A percentile compares a stretch with the other conserved stretches of the same genome.
Evolutionary conservation across 2,797 vertebrate species (phyloP).

Genomic region (Oryzias dopingdopingensis): DNA sequence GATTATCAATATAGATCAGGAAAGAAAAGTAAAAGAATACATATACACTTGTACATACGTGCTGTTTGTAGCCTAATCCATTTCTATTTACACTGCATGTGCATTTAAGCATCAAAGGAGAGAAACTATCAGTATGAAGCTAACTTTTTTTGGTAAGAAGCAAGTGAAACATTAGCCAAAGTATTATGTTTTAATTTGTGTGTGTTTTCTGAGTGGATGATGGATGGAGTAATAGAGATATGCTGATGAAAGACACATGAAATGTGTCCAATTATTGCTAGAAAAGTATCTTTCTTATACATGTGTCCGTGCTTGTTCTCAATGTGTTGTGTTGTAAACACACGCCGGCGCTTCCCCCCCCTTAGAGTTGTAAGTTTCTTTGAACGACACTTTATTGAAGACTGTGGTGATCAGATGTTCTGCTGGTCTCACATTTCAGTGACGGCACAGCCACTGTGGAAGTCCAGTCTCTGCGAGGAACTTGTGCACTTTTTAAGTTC

Average conservation of each 20-base stretch:
- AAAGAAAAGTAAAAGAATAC: conserved; percentile 35
- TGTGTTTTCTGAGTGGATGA: conserved; percentile 51
- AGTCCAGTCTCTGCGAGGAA: conserved; percentile 8
- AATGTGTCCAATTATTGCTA: conserved; percentile 56
- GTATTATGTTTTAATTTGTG: conserved; percentile 52
- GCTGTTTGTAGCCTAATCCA: conserved; percentile 36
- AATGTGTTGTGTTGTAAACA: conserved; percentile 67
- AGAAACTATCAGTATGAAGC: conserved; percentile 46
- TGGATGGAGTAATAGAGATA: conserved; percentile 40
- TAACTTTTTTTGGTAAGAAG: conserved; percentile 38
- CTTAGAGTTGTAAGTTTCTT: conserved; percentile 25
- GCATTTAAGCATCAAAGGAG: conserved; percentile 58
- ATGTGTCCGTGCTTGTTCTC: conserved; percentile 39
- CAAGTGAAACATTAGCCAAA: conserved; percentile 54
- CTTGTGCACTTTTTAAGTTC: not conserved
- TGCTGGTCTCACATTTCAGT: conserved; percentile 33
- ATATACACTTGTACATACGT: conserved; percentile 21
- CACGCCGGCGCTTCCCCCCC: conserved; percentile 40
- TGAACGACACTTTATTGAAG: conserved; percentile 61
- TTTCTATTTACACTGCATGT: conserved; percentile 60
- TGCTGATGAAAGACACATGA: conserved; percentile 59
- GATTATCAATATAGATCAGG: conserved; percentile 31
- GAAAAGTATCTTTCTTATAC: conserved; percentile 30
- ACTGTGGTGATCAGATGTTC: conserved; percentile 50
- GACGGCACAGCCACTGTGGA: conserved; percentile 45